A percentile compares a stretch with the other conserved stretches of the same genome.
Conservation (phyloP, 2,888 invertebrate species). For the Xestia ashworthii region DNA sequence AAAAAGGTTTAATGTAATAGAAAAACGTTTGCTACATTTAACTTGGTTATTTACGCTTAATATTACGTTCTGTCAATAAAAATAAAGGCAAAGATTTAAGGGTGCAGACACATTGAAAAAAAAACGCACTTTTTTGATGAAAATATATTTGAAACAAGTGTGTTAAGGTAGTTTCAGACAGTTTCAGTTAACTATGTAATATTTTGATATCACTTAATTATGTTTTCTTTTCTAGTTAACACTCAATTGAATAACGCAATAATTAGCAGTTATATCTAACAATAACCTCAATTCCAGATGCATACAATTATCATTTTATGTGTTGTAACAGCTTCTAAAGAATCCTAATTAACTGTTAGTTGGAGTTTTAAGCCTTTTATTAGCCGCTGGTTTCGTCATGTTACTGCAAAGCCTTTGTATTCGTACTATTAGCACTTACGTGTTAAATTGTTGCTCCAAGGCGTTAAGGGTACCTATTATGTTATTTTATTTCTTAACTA, state of each 20-base stretch:
- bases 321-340: constrained; percentile 42
- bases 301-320: constrained; percentile 45
- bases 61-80: constrained; percentile 50
- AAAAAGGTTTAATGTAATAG: constrained; percentile 74
- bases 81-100: constrained; percentile 20
- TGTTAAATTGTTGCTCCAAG: constrained; percentile 45
- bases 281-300: constrained; percentile 18
- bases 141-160: neutral
- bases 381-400: constrained; percentile 47
- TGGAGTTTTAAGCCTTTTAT: constrained; percentile 54
- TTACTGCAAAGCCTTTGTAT: constrained; percentile 50
- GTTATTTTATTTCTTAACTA: constrained; percentile 48
- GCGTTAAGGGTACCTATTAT: constrained; percentile 17
- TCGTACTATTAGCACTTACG: constrained; percentile 49
- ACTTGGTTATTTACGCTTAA: constrained; percentile 56
- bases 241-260: neutral
- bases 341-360: constrained; percentile 49
- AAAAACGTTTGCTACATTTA: constrained; percentile 78
- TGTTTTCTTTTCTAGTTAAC: neutral
- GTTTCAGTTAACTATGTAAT: neutral
- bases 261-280: neutral
- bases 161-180: neutral
- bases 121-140: too few species aligned
- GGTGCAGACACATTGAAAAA: neutral
- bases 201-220: neutral